Evolutionary conservation across 2,888 invertebrate species (phyloP), one percentile per base, ranked within the genome.

Genomic region (Malthinus seriepunctatus): DNA sequence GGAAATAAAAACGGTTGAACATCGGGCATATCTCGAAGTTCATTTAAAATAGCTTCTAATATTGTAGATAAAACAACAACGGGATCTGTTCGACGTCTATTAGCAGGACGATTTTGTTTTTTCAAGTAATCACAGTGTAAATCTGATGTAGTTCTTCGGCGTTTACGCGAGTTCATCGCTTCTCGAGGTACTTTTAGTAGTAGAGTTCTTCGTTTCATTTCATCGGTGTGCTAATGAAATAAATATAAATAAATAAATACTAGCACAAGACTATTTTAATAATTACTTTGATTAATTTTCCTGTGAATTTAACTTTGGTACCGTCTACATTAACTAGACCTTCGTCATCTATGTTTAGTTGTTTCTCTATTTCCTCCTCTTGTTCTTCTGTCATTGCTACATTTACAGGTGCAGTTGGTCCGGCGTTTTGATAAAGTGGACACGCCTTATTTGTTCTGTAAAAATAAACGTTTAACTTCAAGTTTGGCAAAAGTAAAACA

Each of bases 381-480:
- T 93, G 88, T 69, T 93, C 91, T 69, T 95, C 94, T 0, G 89
- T 90, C 79, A 89, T 82, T 0, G 88, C 86, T 2, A 87, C 86
- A 69, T 85, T 86, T 37, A 89, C 84, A 0, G 88, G 84, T 8
- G 85, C 84, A 3, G 83, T 76, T 11, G 82, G 81, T 45, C 83
- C 83, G 73, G 73, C 82, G 56, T 88, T 88, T 59, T 92, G 92
- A 78, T 97, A 99, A 48, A 95, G 79, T 0, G 97, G 98, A 78
- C 99, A 99, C 8, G 97, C 94, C 76, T 97, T 97, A 80, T 99
- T 99, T 0, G 98, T 99, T 52, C 97, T 76, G 23, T 23, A 23
- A 23, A 5, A 23, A 23, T 23, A 23, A 23, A 5, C 35, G 7
- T 35, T 2, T 35, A 2, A 10, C 8, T 9, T 35, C 8, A 35